A percentile compares a stretch with the other conserved stretches of the same genome.
These are phyloP conservation scores for Colletes collaris DNA, from an alignment of 2,888 invertebrate genomes.

Conservation along the genomic window DNA sequence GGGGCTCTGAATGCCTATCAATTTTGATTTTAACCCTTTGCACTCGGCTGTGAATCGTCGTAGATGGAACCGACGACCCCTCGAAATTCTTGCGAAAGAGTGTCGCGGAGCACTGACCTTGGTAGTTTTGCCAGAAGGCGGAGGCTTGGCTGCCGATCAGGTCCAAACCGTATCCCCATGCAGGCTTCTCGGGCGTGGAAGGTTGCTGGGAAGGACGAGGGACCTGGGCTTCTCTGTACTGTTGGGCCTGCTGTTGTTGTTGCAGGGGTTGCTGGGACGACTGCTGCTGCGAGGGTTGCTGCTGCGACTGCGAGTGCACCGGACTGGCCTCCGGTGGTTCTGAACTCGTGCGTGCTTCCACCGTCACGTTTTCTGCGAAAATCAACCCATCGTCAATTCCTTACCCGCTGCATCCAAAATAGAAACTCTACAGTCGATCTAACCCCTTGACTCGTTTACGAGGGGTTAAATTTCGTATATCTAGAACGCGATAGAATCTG, in stretches of 20 bases:
- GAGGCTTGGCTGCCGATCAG: slow-evolving; percentile 92
- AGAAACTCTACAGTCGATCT: too few species aligned
- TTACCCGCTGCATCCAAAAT: too few species aligned
- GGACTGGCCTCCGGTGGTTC: slow-evolving; percentile 81
- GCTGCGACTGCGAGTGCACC: slow-evolving; percentile 78
- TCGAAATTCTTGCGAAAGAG: too few species aligned
- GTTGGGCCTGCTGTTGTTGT: slow-evolving; percentile 80
- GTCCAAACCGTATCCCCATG: slow-evolving; percentile 90
- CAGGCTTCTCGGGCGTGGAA: slow-evolving; percentile 83
- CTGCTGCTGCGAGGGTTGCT: slow-evolving; percentile 75
- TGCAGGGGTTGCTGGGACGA: slow-evolving; percentile 78
- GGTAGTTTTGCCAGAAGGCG: slow-evolving; percentile 96
- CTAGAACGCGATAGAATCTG: too few species aligned
- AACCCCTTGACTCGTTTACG: too few species aligned
- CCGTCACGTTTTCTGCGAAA: slow-evolving; percentile 77
- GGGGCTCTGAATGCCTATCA: too few species aligned
- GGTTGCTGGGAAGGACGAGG: slow-evolving; percentile 81
- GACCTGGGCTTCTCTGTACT: slow-evolving; percentile 81
- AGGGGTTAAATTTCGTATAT: too few species aligned
- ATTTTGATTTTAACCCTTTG: too few species aligned
- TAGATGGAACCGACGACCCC: too few species aligned
- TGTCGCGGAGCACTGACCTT: slow-evolving; percentile 87
- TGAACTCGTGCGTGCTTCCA: slow-evolving; percentile 77
- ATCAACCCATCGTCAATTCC: too few species aligned
- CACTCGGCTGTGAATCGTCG: too few species aligned